phyloP scores from a whole-genome alignment of 1,140 invertebrate genomes.

The Drosophila ficusphila region DNA sequence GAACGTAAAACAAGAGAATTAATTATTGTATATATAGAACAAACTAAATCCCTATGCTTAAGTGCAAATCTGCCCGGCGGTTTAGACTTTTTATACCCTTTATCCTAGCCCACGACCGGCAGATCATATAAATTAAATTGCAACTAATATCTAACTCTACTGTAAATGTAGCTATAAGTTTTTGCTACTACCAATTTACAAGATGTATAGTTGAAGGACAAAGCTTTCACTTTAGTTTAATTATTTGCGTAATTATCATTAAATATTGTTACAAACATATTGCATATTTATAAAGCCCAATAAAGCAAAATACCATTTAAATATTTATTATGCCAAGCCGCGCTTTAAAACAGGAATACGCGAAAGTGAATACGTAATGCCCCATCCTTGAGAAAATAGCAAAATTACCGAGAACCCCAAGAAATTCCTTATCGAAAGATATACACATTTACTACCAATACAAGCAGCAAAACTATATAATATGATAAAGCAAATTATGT shows the following conservation, averaged over 20 bases:
- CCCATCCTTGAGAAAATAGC: constrained; percentile 52
- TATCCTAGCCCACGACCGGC: constrained; percentile 14
- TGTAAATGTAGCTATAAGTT: constrained; percentile 78
- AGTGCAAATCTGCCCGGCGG: constrained; percentile 50
- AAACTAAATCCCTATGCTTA: constrained; percentile 55
- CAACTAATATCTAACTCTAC: constrained; percentile 41
- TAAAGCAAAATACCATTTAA: constrained; percentile 56
- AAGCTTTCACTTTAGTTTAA: constrained; percentile 83
- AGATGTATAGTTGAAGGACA: constrained; percentile 77
- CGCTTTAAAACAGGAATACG: constrained; percentile 64
- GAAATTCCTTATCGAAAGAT: constrained; percentile 13
- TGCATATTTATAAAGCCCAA: constrained; percentile 70
- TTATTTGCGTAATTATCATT: constrained; percentile 78
- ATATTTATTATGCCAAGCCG: constrained; percentile 75
- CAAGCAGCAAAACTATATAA: constrained; percentile 54
- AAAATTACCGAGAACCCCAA: constrained; percentile 60
- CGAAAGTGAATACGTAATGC: constrained; percentile 60
- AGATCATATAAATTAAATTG: constrained; percentile 27
- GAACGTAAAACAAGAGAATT: constrained; percentile 19
- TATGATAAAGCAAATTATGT: constrained; percentile 62
- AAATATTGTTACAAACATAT: constrained; percentile 81
- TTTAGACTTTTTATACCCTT: constrained; percentile 68
- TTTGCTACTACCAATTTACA: constrained; percentile 83
- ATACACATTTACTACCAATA: constrained; percentile 28
- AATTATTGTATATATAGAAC: constrained; percentile 59